Base-by-base conservation (phyloP, 2,888 invertebrate genomes). In the Zygogramma bicolorata region DNA sequence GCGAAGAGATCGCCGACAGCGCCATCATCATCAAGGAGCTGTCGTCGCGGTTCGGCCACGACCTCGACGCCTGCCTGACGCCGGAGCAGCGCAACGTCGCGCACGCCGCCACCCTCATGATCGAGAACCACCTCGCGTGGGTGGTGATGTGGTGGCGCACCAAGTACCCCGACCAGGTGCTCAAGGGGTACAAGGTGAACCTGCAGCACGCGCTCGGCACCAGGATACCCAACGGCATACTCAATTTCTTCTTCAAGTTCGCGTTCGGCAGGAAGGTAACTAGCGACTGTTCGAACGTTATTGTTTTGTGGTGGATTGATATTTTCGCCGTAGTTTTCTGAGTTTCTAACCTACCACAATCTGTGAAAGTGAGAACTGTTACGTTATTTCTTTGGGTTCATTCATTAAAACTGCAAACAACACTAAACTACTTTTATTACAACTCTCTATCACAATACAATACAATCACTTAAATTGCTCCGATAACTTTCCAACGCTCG, bases 111-210 rank as follows among this genome's bases (percentile, higher is more conserved):
- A 94, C 95, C 85, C 95, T 95, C 76, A 97, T 98, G 96, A 92
- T 97, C 82, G 97, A 97, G 88, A 97, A 97, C 86, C 96, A 97
- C 86, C 92, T 97, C 49, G 92, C 94, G 70, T 97, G 97, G 97
- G 95, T 96, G 81, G 91, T 97, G 95, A 90, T 93, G 86, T 96
- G 95, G 91, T 97, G 97, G 97, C 93, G 96, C 83, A 93, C 95
- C 84, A 97, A 96, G 90, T 94, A 94, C 86, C 94, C 96, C n/a
- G 95, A 96, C 82, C 92, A 93, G 84, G 93, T 95, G 79, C 90
- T 97, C 86, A 95, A 95, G 88, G 96, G 96, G 40, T 96, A 96
- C 90, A 96, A 97, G 89, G 91, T 97, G 81, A 96, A 97, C 87
- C 90, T 97, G 82, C 96, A 97, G 86, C 95, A 93, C 85, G 95